phyloP scores from a whole-genome alignment of 2,888 invertebrate genomes.

The Ceratothoa steindachneri region DNA sequence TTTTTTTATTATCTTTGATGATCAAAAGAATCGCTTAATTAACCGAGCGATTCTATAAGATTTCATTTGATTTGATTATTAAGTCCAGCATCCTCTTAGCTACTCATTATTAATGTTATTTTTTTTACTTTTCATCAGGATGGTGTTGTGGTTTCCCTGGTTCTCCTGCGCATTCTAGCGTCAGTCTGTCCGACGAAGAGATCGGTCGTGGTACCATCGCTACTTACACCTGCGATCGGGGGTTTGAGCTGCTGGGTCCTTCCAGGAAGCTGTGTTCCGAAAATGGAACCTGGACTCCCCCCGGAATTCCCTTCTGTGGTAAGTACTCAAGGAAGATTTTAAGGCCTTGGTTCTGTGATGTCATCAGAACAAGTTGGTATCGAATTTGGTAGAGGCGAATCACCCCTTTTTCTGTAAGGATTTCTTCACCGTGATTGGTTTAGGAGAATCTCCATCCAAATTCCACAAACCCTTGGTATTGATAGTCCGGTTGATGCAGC shows the following conservation, averaged over 20 bases:
- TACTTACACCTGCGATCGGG: slow-evolving; percentile 78
- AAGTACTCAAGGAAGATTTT: slow-evolving; percentile 57
- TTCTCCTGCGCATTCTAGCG: slow-evolving; percentile 78
- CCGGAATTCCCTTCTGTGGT: slow-evolving; percentile 93
- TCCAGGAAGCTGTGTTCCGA: slow-evolving; percentile 69
- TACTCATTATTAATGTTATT: not conserved
- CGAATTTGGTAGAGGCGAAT: not conserved
- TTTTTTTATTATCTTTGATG: too few relatives aligned
- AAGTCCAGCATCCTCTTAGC: too few relatives aligned
- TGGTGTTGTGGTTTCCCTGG: slow-evolving; percentile 76
- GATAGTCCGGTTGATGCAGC: too few relatives aligned
- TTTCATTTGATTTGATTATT: too few relatives aligned
- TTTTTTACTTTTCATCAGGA: slow-evolving; percentile 12
- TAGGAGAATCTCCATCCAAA: not conserved
- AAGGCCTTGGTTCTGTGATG: too few relatives aligned
- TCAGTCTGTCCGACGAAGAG: slow-evolving; percentile 65
- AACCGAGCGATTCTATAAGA: too few relatives aligned
- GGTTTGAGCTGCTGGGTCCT: slow-evolving; percentile 87
- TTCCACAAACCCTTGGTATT: not conserved
- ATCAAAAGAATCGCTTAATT: too few relatives aligned
- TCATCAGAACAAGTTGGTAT: not conserved
- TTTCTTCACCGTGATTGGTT: not conserved
- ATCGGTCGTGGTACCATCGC: slow-evolving; percentile 69
- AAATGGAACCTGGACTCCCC: slow-evolving; percentile 75
- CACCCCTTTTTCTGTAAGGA: not conserved